These are phyloP conservation scores for Vombatus ursinus DNA, from an alignment of 2,113 vertebrate species.

Conservation along the genomic window DNA sequence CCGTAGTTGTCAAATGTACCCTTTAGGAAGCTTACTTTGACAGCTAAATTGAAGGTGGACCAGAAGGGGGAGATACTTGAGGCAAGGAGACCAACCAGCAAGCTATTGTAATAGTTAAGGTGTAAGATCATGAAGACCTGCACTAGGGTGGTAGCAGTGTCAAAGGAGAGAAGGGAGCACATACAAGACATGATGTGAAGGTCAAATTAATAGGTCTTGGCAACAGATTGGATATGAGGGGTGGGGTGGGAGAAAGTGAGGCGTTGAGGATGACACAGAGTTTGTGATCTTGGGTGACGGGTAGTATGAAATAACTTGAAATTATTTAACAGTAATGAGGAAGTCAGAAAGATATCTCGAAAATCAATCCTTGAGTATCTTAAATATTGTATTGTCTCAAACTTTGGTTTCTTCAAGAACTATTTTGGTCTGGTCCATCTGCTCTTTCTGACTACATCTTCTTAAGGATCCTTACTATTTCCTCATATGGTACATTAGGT, in stretches of 20 bases:
- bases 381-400: neutral
- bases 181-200: neutral
- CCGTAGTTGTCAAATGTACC: neutral
- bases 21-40: neutral
- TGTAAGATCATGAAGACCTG: neutral
- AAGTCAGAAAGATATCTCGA: neutral
- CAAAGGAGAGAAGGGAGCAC: neutral
- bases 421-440: neutral
- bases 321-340: neutral
- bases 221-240: neutral
- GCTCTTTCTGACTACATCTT: neutral
- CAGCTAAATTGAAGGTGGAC: neutral
- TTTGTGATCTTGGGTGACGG: neutral
- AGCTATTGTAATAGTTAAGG: neutral
- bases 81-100: neutral
- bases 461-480: neutral
- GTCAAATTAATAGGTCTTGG: neutral
- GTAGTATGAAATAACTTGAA: neutral
- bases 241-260: neutral
- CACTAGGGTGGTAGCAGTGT: neutral
- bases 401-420: neutral
- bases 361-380: neutral
- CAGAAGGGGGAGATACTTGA: neutral
- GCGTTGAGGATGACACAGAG: neutral
- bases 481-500: neutral